Base-by-base conservation (phyloP, 2,797 vertebrate species). In the Ctenopoma multispine region DNA sequence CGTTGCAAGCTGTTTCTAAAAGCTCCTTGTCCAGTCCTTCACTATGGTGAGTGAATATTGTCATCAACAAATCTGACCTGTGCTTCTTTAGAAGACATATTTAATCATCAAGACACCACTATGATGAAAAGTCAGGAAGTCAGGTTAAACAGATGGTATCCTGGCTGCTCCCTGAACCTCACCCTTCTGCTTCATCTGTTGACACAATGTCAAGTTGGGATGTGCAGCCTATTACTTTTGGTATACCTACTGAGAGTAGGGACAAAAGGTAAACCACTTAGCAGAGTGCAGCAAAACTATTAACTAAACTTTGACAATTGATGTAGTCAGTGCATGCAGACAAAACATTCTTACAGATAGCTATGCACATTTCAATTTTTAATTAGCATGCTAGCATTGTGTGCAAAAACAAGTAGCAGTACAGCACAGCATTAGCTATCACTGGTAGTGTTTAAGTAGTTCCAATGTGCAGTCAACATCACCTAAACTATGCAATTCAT, bases 91-190 rank as follows among this genome's bases (percentile, higher is more conserved):
- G 36, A 49, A 53, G 49, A 11, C 49, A 27, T 49, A 34, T 15
- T 36, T 14, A 56, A 44, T 54, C 38, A 55, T 24, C 13, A 23
- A 21, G 57, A 74, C 34, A 0, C 41, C 7, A 4, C 10, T 1
- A 10, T 17, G n/a, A 71, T 43, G 24, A 13, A 43, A 41, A 54
- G 18, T 20, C 31, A 24, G 7, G 55, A 66, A 41, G 51, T 62
- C 65, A 15, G 58, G 51, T 46, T 43, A 8, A 75, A 44, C 72
- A 75, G 0, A 75, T 41, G 71, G 63, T 20, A 0, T n/a, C 24
- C 50, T 61, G 24, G 15, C 56, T 48, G 20, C 18, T 2, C 24
- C 48, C 13, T 24, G 34, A 13, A 47, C 21, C 23, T 15, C 48
- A 40, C 10, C 63, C 34, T 44, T 47, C 40, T 59, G 29, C n/a